Percentiles rank a stretch among this genome's conserved stretches.
Evolutionary conservation across 2,797 vertebrate species (phyloP).

Genomic region (Coranthus polyacanthus): DNA sequence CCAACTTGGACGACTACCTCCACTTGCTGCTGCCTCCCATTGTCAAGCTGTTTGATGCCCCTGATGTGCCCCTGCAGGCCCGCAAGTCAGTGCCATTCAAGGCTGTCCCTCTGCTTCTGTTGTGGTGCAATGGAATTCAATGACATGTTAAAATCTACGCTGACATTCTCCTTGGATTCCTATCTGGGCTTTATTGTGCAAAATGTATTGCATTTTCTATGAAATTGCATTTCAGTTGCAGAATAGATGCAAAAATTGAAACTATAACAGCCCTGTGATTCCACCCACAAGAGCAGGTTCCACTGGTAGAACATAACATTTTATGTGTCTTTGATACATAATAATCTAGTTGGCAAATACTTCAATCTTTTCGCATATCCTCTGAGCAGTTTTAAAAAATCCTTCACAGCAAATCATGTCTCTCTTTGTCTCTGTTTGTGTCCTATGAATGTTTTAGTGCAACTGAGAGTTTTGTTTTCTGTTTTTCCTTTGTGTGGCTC

Average conservation of each 20-base stretch:
- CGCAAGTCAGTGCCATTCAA: constrained; percentile 89
- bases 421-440: constrained; percentile 6
- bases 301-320: constrained; percentile 6
- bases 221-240: constrained; percentile 3
- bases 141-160: neutral
- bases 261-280: neutral
- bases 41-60: constrained; percentile 96
- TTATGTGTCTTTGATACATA: constrained; percentile 21
- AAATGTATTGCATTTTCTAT: too few relatives aligned
- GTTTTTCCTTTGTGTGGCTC: constrained; percentile 51
- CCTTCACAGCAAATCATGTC: neutral
- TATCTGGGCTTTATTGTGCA: too few relatives aligned
- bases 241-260: constrained; percentile 1
- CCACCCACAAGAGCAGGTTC: neutral
- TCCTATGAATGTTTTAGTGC: constrained; percentile 14
- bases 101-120: neutral
- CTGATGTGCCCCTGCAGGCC: constrained; percentile 91
- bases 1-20: constrained; percentile 98
- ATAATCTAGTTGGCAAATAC: constrained; percentile 12
- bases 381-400: constrained; percentile 4
- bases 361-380: constrained; percentile 6
- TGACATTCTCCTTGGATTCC: neutral
- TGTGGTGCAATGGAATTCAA: neutral
- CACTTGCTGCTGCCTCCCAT: constrained; percentile 96
- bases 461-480: constrained; percentile 29